These are phyloP conservation scores for Drymodes brunneopygia DNA, from an alignment of 2,113 vertebrate species.

Conservation along the genomic window DNA sequence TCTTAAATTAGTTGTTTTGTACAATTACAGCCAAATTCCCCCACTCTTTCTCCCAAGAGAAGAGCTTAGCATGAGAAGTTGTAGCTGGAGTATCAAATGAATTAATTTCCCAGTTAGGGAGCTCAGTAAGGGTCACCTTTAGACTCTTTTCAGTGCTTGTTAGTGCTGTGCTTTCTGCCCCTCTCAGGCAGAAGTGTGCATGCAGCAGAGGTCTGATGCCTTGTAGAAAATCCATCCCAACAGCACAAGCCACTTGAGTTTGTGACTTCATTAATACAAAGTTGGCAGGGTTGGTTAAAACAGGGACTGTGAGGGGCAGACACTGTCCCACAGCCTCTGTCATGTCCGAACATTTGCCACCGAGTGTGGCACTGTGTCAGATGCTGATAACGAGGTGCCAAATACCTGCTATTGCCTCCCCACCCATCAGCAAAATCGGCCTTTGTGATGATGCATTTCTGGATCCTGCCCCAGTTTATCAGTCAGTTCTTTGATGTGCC, in stretches of 20 bases:
- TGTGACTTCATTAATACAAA: not conserved
- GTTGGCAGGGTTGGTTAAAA: not conserved
- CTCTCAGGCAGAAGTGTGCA: not conserved
- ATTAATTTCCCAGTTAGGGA: not conserved
- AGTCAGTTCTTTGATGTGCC: not conserved
- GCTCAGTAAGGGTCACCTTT: not conserved
- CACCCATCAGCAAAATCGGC: not conserved
- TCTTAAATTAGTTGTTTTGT: not conserved
- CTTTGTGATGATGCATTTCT: not conserved
- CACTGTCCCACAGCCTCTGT: not conserved
- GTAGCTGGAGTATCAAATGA: not conserved
- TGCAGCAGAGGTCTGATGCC: accelerated
- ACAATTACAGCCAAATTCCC: not conserved
- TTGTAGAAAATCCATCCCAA: not conserved
- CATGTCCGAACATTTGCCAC: not conserved
- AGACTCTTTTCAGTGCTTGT: not conserved
- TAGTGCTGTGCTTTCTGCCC: not conserved
- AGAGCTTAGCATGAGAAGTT: not conserved
- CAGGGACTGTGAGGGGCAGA: not conserved
- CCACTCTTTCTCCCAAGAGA: not conserved
- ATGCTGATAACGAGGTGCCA: not conserved
- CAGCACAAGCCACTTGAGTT: not conserved
- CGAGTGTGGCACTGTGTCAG: not conserved
- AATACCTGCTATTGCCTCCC: not conserved
- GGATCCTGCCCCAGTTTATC: not conserved